Conservation (phyloP, 2,888 invertebrate species). For the Nesidiocoris tenuis region DNA sequence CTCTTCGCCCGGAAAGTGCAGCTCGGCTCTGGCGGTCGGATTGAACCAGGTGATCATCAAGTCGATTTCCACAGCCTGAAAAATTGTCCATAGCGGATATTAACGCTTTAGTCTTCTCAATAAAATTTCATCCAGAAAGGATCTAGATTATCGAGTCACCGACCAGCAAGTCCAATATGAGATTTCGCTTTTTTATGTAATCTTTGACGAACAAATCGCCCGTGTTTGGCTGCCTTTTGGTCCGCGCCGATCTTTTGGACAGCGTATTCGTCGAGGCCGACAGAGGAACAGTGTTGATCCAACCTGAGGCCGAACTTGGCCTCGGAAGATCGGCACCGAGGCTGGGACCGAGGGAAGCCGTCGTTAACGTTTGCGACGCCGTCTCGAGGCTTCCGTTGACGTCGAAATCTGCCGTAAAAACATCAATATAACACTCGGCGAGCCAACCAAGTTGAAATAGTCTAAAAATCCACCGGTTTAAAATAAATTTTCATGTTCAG, state of each 20-base stretch:
- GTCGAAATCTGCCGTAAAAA: constrained; percentile 49
- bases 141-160: neutral
- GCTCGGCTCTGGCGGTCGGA: constrained; percentile 70
- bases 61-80: constrained; percentile 87
- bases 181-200: constrained; percentile 89
- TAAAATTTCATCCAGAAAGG: no score
- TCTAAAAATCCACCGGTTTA: no score
- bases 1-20: constrained; percentile 75
- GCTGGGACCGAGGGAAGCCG: constrained; percentile 32
- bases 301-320: constrained; percentile 61
- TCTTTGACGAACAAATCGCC: constrained; percentile 87
- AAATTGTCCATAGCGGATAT: no score
- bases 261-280: constrained; percentile 76
- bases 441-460: no score
- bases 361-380: constrained; percentile 31
- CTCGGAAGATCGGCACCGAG: constrained; percentile 49
- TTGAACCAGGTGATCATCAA: constrained; percentile 95
- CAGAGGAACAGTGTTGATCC: constrained; percentile 91
- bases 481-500: no score
- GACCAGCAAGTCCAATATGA: constrained; percentile 87
- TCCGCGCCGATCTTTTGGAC: constrained; percentile 67
- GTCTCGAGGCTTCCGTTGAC: constrained; percentile 39
- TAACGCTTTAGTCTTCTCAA: no score
- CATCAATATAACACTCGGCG: no score
- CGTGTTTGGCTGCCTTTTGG: constrained; percentile 54